These are phyloP conservation scores for Sminthurides bifidus DNA, from an alignment of 1,140 invertebrate species.

Conservation along the genomic window DNA sequence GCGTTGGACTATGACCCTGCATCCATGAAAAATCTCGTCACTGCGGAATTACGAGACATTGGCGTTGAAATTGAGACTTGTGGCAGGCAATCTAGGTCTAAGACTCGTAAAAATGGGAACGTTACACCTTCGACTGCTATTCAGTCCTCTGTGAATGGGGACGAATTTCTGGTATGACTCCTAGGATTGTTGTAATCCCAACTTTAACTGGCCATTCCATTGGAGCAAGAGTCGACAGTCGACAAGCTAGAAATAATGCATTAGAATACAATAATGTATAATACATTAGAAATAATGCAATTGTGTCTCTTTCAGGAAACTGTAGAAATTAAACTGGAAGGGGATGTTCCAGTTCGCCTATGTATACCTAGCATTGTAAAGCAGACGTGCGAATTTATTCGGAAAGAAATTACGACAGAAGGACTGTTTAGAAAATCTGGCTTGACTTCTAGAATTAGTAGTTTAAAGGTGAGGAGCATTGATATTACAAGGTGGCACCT, in stretches of 20 bases:
- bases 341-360: background rate
- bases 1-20: background rate
- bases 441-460: conserved; percentile 6
- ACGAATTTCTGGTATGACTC: conserved; percentile 1
- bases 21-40: background rate
- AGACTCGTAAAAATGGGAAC: background rate
- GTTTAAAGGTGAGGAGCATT: conserved; percentile 16
- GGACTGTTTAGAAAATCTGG: conserved; percentile 26
- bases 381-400: conserved; percentile 14
- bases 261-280: background rate
- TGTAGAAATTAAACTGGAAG: background rate
- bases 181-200: background rate
- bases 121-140: background rate
- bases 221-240: too few species aligned
- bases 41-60: background rate
- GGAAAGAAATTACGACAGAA: conserved; percentile 17
- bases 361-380: background rate
- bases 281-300: background rate
- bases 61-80: background rate
- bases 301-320: conserved; percentile 1
- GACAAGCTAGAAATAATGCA: background rate
- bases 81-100: background rate
- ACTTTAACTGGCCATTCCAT: too few species aligned
- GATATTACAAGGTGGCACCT: too few species aligned
- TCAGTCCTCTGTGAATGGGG: background rate